Conservation (phyloP, 1,140 invertebrate genomes). For the Dreissena rostriformis region DNA sequence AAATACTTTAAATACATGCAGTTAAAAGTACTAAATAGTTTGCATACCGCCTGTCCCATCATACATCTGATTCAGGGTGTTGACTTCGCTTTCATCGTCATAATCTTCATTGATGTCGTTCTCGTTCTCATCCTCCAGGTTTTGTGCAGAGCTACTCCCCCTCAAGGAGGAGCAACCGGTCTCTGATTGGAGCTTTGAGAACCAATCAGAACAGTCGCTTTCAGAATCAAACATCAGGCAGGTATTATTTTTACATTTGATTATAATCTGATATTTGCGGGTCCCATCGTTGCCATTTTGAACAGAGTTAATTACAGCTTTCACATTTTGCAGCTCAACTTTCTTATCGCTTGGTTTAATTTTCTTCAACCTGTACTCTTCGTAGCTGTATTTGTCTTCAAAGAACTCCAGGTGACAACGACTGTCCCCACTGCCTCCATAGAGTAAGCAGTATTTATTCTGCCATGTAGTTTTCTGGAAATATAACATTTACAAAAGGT, state of each 20-base stretch:
- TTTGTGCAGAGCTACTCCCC: background rate
- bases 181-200: slow-evolving; percentile 5
- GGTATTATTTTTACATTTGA: slow-evolving; percentile 11
- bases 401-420: slow-evolving; percentile 36
- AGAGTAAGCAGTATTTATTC: slow-evolving; percentile 17
- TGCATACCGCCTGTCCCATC: background rate
- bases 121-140: background rate
- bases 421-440: slow-evolving; percentile 13
- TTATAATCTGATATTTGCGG: slow-evolving; percentile 27
- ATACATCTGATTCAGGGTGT: slow-evolving; percentile 48
- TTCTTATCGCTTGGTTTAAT: slow-evolving; percentile 36
- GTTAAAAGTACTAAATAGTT: too few relatives aligned
- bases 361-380: slow-evolving; percentile 17
- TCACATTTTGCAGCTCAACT: slow-evolving; percentile 34
- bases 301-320: slow-evolving; percentile 23
- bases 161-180: background rate
- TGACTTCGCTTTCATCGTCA: slow-evolving; percentile 35
- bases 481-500: background rate
- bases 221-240: slow-evolving; percentile 18
- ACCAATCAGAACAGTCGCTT: slow-evolving; percentile 28
- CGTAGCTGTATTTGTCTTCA: slow-evolving; percentile 14
- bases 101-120: background rate
- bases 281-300: slow-evolving; percentile 13
- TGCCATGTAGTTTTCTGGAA: slow-evolving; percentile 49
- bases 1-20: too few relatives aligned